phyloP scores from a whole-genome alignment of 2,797 vertebrate species.

The Craterocephalus amniculus region DNA sequence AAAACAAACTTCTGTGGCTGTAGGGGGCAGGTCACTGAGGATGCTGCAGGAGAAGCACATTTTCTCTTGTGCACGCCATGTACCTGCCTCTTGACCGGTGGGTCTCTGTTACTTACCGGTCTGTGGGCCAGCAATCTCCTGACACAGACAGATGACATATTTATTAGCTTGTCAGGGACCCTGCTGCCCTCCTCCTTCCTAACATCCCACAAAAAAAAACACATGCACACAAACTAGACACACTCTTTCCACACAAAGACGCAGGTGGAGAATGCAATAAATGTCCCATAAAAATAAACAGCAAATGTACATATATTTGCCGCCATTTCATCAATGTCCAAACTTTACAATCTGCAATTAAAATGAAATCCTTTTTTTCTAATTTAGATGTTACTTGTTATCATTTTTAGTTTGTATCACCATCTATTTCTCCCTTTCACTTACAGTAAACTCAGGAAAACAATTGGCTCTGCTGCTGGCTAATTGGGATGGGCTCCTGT shows the following conservation, averaged over 20 bases:
- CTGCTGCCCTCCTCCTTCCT: conserved; percentile 41
- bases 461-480: conserved; percentile 91
- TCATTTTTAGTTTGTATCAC: conserved; percentile 15
- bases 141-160: conserved; percentile 96
- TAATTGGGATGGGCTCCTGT: conserved; percentile 90
- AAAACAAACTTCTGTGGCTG: conserved; percentile 61
- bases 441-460: conserved; percentile 90
- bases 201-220: conserved; percentile 10
- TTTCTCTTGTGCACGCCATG: conserved; percentile 55
- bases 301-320: conserved; percentile 9
- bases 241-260: conserved; percentile 11
- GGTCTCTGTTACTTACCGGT: conserved; percentile 85
- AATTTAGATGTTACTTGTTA: conserved; percentile 62
- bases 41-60: conserved; percentile 75
- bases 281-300: background rate
- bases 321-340: conserved; percentile 5
- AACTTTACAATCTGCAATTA: conserved; percentile 9
- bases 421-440: conserved; percentile 65
- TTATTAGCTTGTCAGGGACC: conserved; percentile 95
- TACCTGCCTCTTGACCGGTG: conserved; percentile 54
- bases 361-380: conserved; percentile 13
- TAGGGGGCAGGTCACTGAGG: conserved; percentile 72
- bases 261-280: conserved; percentile 19
- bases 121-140: conserved; percentile 84
- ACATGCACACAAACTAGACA: background rate